Conservation (phyloP, 92 coral and sea anemone genomes). For the Zoanthus solanderi region DNA sequence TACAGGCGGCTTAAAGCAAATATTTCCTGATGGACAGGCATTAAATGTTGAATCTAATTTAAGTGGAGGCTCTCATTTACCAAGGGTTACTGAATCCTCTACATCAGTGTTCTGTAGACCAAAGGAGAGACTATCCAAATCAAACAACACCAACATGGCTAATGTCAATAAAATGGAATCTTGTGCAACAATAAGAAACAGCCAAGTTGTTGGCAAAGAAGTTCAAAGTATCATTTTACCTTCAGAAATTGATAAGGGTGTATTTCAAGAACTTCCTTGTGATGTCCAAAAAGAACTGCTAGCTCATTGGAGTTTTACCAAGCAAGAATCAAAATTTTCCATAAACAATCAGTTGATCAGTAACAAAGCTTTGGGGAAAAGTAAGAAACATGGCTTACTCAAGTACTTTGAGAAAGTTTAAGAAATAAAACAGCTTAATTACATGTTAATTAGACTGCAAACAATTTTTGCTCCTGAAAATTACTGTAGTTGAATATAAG, state of each 20-base stretch:
- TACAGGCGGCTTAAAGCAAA: neutral
- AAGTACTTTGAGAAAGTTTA: slow-evolving; percentile 60
- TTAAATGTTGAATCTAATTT: neutral
- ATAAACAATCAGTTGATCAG: neutral
- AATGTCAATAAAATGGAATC: neutral
- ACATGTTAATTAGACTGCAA: neutral
- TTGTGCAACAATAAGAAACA: neutral
- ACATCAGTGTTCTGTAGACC: neutral
- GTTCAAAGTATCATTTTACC: slow-evolving; percentile 39
- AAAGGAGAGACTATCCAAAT: neutral
- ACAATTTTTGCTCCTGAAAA: too few relatives aligned
- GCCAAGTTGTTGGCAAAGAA: neutral
- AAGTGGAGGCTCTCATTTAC: neutral
- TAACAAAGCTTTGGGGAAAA: neutral
- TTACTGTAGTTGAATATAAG: too few relatives aligned
- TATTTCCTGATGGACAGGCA: neutral
- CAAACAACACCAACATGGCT: neutral
- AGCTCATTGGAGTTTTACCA: slow-evolving; percentile 55
- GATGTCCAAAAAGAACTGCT: slow-evolving; percentile 80
- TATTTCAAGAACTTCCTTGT: slow-evolving; percentile 75
- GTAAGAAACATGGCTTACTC: slow-evolving; percentile 52
- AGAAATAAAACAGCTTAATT: neutral
- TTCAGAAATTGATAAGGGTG: slow-evolving; percentile 67
- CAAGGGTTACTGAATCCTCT: neutral
- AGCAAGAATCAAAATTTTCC: neutral